A percentile compares a stretch with the other conserved stretches of the same genome.
phyloP scores from a whole-genome alignment of 2,113 vertebrate species.

The Zosterops lateralis region DNA sequence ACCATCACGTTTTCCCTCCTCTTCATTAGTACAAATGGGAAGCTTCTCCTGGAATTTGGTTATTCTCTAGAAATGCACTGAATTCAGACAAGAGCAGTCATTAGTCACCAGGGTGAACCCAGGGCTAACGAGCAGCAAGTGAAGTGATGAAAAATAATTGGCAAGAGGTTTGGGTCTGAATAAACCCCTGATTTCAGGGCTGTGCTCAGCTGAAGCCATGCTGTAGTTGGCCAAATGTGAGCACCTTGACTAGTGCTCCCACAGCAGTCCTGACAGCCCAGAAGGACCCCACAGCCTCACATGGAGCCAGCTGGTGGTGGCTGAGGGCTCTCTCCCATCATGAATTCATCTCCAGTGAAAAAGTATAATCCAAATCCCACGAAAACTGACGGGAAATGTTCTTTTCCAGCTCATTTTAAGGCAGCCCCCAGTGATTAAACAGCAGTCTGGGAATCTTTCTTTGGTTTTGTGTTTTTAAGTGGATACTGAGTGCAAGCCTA shows the following conservation, averaged over 20 bases:
- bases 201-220: background rate
- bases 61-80: background rate
- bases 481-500: background rate
- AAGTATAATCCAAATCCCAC: background rate
- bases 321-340: fast-evolving
- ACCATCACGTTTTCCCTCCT: background rate
- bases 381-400: background rate
- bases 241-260: background rate
- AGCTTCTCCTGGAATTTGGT: background rate
- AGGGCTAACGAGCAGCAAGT: background rate
- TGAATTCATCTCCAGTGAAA: background rate
- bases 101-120: background rate
- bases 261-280: background rate
- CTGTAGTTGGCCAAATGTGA: background rate
- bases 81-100: background rate
- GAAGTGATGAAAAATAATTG: background rate
- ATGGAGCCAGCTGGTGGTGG: background rate
- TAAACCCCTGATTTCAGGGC: background rate
- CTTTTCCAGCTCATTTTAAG: background rate
- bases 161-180: background rate
- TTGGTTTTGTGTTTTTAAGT: background rate
- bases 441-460: background rate
- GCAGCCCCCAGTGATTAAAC: background rate
- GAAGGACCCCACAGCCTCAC: background rate
- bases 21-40: background rate